A percentile compares a stretch with the other conserved stretches of the same genome.
Conservation (phyloP, 2,113 vertebrate species). For the Eurystomus gularis region DNA sequence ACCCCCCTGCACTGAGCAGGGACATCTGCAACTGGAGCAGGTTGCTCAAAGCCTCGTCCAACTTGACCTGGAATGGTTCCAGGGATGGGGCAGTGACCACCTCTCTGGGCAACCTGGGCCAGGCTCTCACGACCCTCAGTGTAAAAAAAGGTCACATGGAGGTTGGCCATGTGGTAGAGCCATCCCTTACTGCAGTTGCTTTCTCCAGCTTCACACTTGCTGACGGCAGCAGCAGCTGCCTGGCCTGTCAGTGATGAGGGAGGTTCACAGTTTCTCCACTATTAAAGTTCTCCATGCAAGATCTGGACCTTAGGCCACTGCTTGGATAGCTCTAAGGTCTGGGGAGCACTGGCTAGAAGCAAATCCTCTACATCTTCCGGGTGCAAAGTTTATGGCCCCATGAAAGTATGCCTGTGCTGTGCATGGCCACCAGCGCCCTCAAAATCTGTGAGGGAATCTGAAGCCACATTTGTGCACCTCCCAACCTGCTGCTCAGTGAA, state of each 20-base stretch:
- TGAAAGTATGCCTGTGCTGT: fast-evolving
- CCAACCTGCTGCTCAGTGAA: background rate
- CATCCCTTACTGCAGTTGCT: background rate
- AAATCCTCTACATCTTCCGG: background rate
- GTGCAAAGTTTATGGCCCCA: background rate
- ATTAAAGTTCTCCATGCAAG: background rate
- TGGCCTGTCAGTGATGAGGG: background rate
- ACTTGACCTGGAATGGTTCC: too few relatives aligned
- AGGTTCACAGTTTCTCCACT: background rate
- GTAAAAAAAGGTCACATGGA: background rate
- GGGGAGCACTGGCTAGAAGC: background rate
- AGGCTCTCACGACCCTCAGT: background rate
- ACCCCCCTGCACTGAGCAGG: too few relatives aligned
- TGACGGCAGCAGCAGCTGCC: background rate
- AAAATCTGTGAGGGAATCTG: background rate
- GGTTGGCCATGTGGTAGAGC: background rate
- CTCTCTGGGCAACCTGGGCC: too few relatives aligned
- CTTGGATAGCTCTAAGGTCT: background rate
- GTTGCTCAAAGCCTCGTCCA: background rate
- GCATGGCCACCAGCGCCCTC: background rate
- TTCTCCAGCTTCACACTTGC: background rate
- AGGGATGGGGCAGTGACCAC: too few relatives aligned
- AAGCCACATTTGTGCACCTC: background rate
- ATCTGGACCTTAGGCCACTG: background rate
- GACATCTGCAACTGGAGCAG: background rate